Base-by-base conservation (phyloP, 2,888 invertebrate species). In the Theretra japonica region DNA sequence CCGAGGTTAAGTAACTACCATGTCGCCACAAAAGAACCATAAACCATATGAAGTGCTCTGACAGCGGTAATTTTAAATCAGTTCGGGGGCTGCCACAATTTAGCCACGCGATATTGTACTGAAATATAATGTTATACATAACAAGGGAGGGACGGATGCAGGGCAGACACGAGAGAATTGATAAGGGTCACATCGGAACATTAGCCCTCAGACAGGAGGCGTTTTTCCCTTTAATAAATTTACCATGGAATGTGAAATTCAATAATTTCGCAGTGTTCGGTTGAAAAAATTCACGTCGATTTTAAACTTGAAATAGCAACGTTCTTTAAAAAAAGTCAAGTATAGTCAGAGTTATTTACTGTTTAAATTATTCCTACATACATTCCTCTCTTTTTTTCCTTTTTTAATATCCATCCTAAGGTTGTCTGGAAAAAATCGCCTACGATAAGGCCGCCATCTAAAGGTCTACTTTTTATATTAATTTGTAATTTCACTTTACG, bases 181-280 rank as follows among this genome's bases (percentile, higher is more conserved):
- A 89, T 86, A 88, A 86, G 88, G 88, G 88, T 88, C 84, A 79
- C 82, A 82, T 83, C 80, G 77, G 80, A 82, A 83, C 80, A 82
- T 84, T 82, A 81, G 80, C 77, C 80, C 80, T 75, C 76, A 77
- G 79, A 75, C 78, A 82, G 77, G 76, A 75, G 74, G 75, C 78
- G 74, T 81, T 79, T 79, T 79, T 77, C 78, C 78, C 80, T 78
- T 75, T 75, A 77, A 78, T 74, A 81, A 81, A 81, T 81, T 81
- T 77, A 76, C 77, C 74, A 78, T 75, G 75, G 77, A 69, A 75
- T 76, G 74, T 75, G 77, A 75, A 78, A 77, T 75, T 73, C 77
- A 75, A 75, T 78, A 73, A 72, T 73, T 72, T 75, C 69, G 68
- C 57, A 2, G 23, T 23, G 48, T 65, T 21, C 21, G 28, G 21